Conservation (phyloP, 2,113 vertebrate genomes). For the Hassar affinis region DNA sequence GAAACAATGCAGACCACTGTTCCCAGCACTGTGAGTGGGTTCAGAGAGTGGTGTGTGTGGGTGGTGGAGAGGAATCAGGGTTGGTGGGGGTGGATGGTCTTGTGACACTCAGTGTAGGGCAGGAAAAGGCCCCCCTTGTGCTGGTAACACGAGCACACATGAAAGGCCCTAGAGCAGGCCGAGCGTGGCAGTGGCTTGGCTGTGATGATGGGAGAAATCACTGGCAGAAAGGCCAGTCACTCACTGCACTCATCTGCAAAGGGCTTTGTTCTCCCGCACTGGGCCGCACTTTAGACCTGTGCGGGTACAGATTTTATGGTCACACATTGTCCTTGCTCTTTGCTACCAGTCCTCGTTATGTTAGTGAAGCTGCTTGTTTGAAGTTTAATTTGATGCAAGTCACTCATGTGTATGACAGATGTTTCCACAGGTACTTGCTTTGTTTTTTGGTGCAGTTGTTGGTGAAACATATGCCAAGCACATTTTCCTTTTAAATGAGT, state of each 20-base stretch:
- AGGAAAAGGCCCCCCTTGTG: constrained; percentile 36
- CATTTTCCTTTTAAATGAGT: constrained; percentile 16
- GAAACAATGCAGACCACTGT: constrained; percentile 48
- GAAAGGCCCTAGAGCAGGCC: constrained; percentile 53
- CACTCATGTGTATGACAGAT: constrained; percentile 31
- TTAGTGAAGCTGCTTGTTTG: background rate
- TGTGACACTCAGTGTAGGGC: constrained; percentile 39
- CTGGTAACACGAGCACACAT: constrained; percentile 55
- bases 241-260: constrained; percentile 33
- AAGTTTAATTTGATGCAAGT: background rate
- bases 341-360: background rate
- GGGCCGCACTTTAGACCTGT: background rate
- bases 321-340: background rate
- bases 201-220: constrained; percentile 39
- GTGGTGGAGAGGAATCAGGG: constrained; percentile 33
- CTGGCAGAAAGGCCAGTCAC: constrained; percentile 37
- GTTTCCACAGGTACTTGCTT: constrained; percentile 2
- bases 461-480: constrained; percentile 27
- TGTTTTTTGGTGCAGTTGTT: constrained; percentile 10
- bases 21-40: constrained; percentile 26
- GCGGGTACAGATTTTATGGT: background rate
- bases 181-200: constrained; percentile 49
- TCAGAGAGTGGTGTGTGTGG: constrained; percentile 37
- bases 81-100: constrained; percentile 33
- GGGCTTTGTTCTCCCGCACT: constrained; percentile 37